These are phyloP conservation scores for Clarias macrocephalus DNA, from an alignment of 2,113 vertebrate genomes.

Conservation along the genomic window DNA sequence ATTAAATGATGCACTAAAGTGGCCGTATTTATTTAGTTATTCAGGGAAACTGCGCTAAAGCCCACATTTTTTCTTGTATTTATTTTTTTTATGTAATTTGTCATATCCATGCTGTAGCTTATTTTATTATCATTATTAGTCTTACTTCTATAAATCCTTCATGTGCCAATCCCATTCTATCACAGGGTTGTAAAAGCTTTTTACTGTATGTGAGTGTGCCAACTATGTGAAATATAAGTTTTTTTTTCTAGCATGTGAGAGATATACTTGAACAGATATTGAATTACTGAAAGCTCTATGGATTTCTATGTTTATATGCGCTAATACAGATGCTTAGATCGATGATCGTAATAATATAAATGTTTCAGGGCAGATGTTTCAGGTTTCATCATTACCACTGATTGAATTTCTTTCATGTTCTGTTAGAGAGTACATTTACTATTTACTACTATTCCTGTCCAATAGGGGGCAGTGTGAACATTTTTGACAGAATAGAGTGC, in stretches of 20 bases:
- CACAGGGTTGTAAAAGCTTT: neutral
- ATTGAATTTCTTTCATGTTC: slow-evolving; percentile 43
- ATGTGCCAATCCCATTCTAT: neutral
- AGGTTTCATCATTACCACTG: slow-evolving; percentile 11
- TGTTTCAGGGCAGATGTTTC: slow-evolving; percentile 7
- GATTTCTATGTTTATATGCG: neutral
- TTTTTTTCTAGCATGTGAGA: slow-evolving; percentile 9
- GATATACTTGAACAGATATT: slow-evolving; percentile 15
- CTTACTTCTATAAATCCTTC: neutral
- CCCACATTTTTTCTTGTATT: too few relatives aligned
- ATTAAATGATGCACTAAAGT: neutral
- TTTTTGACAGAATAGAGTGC: neutral
- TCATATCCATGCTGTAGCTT: neutral
- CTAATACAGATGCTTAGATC: neutral
- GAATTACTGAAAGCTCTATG: neutral
- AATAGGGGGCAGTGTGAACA: slow-evolving; percentile 26
- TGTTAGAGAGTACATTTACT: slow-evolving; percentile 23
- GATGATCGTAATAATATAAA: neutral
- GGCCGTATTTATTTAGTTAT: neutral
- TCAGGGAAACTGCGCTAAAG: neutral
- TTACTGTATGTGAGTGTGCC: neutral
- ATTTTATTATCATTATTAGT: neutral
- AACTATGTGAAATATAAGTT: neutral
- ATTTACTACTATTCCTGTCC: slow-evolving; percentile 1
- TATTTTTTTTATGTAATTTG: too few relatives aligned